These are phyloP conservation scores for Ectropis crepuscularia DNA, from an alignment of 2,888 invertebrate genomes.

Conservation along the genomic window DNA sequence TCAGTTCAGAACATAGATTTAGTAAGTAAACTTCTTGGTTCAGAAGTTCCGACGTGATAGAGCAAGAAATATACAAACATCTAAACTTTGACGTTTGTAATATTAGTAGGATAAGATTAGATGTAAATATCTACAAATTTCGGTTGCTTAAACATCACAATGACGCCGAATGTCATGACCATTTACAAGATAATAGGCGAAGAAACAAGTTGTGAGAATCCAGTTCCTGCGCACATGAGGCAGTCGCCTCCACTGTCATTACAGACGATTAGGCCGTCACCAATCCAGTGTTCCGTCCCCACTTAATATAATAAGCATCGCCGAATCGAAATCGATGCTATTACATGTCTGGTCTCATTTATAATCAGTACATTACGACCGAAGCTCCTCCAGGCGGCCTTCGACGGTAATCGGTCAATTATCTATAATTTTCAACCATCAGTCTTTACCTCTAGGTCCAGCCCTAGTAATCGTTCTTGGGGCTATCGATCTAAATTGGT, in stretches of 20 bases:
- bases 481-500: constrained; percentile 77
- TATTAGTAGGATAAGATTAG: no score
- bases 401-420: constrained; percentile 79
- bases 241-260: constrained; percentile 66
- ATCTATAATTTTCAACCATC: constrained; percentile 83
- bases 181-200: constrained; percentile 49
- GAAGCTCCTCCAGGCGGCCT: constrained; percentile 55
- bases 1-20: no score
- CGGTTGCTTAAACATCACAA: constrained; percentile 46
- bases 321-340: constrained; percentile 82
- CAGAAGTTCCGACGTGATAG: no score
- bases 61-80: no score
- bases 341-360: constrained; percentile 80
- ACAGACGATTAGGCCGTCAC: constrained; percentile 80
- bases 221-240: constrained; percentile 46
- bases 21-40: no score
- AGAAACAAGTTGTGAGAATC: constrained; percentile 51
- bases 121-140: constrained; percentile 7
- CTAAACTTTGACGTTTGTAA: no score
- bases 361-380: constrained; percentile 75
- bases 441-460: constrained; percentile 75
- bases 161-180: constrained; percentile 53
- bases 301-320: constrained; percentile 83
- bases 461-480: constrained; percentile 63
- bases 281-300: constrained; percentile 75